Evolutionary conservation across 2,888 invertebrate species (phyloP).

Genomic region (Mantis religiosa): DNA sequence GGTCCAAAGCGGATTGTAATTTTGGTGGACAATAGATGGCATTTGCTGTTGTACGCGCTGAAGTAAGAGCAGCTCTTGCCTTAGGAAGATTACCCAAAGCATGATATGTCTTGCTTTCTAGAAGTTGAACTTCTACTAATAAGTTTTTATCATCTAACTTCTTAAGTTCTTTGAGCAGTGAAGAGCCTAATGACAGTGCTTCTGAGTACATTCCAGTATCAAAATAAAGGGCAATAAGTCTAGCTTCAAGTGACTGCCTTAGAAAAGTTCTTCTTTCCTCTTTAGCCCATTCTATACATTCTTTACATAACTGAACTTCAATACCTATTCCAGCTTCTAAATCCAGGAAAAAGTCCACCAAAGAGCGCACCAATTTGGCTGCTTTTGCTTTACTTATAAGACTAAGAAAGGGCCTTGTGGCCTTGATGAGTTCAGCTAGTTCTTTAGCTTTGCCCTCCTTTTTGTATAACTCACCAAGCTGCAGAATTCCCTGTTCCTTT

Average conservation of each 20-base stretch:
- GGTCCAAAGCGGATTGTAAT: slow-evolving; percentile 94
- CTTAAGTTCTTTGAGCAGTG: slow-evolving; percentile 90
- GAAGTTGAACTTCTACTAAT: slow-evolving; percentile 93
- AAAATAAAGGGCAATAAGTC: slow-evolving; percentile 91
- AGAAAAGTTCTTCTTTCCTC: slow-evolving; percentile 95
- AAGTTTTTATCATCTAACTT: slow-evolving; percentile 99
- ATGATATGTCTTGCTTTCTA: slow-evolving; percentile 98
- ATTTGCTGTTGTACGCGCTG: slow-evolving; percentile 98
- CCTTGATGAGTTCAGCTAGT: slow-evolving; percentile 87
- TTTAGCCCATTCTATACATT: slow-evolving; percentile 99
- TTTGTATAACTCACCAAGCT: slow-evolving; percentile 87
- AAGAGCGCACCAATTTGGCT: slow-evolving; percentile 91
- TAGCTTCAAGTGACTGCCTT: slow-evolving; percentile 90
- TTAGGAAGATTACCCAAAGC: slow-evolving; percentile 95
- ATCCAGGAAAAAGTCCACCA: slow-evolving; percentile 96
- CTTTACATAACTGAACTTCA: slow-evolving; percentile 85
- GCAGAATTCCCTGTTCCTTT: slow-evolving; percentile 91
- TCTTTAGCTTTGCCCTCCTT: slow-evolving; percentile 91
- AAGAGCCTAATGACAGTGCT: slow-evolving; percentile 78
- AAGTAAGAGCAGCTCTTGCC: slow-evolving; percentile 92
- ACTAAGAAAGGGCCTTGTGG: slow-evolving; percentile 90
- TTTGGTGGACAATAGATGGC: slow-evolving; percentile 99
- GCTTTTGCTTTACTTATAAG: slow-evolving; percentile 98
- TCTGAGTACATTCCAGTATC: slow-evolving; percentile 87
- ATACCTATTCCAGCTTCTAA: slow-evolving; percentile 95